Conservation (phyloP, 1,140 invertebrate genomes). For the Tenebrio molitor region DNA sequence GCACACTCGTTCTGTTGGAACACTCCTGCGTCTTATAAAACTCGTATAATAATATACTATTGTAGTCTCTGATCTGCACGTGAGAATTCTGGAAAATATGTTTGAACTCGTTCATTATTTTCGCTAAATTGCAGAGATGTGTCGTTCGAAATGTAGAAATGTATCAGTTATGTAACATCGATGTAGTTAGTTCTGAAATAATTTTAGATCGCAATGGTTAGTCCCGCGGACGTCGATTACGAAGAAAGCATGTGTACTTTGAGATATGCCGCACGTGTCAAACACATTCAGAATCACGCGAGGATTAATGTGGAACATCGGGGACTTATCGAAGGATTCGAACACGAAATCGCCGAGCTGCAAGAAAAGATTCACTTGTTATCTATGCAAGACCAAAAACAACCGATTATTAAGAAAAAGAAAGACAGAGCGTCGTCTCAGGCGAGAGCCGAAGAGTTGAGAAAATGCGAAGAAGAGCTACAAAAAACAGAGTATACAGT, state of each 20-base stretch:
- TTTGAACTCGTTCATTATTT: no score
- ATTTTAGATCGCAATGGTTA: constrained; percentile 88
- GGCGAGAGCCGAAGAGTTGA: constrained; percentile 66
- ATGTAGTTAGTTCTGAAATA: no score
- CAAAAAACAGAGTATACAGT: constrained; percentile 58
- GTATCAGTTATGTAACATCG: no score
- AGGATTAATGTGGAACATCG: constrained; percentile 98
- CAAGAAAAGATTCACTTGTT: constrained; percentile 55
- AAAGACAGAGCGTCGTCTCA: constrained; percentile 64
- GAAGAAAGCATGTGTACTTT: constrained; percentile 98
- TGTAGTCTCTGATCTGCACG: no score
- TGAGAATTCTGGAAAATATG: no score
- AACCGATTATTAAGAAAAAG: constrained; percentile 55
- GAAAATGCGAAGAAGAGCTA: constrained; percentile 63
- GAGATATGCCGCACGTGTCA: constrained; percentile 96
- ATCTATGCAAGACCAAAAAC: constrained; percentile 50
- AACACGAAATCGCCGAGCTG: constrained; percentile 95
- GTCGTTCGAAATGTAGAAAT: no score
- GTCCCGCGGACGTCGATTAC: constrained; percentile 96
- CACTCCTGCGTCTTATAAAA: no score
- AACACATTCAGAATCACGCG: constrained; percentile 97
- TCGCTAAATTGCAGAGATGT: no score
- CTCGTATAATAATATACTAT: no score
- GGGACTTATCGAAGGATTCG: constrained; percentile 94
- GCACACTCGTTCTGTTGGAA: no score